Percentiles rank a stretch among this genome's conserved stretches.
Conservation (phyloP, 2,113 vertebrate species). For the Mohoua ochrocephala region DNA sequence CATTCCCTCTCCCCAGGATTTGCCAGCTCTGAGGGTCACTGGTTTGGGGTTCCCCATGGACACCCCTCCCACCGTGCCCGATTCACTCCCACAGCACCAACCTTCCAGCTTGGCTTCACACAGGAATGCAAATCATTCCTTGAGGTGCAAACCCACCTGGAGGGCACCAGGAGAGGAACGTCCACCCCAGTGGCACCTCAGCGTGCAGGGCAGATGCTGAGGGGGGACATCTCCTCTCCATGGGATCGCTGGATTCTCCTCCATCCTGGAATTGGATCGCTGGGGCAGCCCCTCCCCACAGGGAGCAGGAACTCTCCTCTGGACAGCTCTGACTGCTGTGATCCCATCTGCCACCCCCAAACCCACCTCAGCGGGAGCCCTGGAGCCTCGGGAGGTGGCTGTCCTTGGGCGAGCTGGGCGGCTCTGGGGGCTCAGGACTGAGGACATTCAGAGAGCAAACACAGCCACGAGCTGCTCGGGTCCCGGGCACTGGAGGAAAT, state of each 20-base stretch:
- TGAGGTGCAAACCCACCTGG: neutral
- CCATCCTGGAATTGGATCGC: neutral
- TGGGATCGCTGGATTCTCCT: neutral
- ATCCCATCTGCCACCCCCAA: neutral
- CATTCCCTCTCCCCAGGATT: neutral
- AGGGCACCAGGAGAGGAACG: neutral
- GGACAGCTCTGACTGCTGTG: rapidly evolving
- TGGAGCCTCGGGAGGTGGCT: neutral
- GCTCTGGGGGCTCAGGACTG: neutral
- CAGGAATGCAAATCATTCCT: neutral
- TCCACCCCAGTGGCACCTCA: neutral
- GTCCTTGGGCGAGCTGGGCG: neutral
- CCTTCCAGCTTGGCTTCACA: neutral
- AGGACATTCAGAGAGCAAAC: neutral
- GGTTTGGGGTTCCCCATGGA: neutral
- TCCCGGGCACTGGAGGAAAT: neutral
- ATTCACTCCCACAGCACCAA: neutral
- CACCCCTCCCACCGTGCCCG: neutral
- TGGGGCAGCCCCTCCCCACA: neutral
- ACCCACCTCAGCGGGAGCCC: neutral
- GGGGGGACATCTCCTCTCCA: neutral
- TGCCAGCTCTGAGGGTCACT: neutral
- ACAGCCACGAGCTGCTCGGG: rapidly evolving
- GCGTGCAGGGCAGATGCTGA: neutral
- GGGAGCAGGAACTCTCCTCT: neutral